A percentile compares a stretch with the other conserved stretches of the same genome.
phyloP scores from a whole-genome alignment of 1,140 invertebrate genomes.

The Danaus plexippus region DNA sequence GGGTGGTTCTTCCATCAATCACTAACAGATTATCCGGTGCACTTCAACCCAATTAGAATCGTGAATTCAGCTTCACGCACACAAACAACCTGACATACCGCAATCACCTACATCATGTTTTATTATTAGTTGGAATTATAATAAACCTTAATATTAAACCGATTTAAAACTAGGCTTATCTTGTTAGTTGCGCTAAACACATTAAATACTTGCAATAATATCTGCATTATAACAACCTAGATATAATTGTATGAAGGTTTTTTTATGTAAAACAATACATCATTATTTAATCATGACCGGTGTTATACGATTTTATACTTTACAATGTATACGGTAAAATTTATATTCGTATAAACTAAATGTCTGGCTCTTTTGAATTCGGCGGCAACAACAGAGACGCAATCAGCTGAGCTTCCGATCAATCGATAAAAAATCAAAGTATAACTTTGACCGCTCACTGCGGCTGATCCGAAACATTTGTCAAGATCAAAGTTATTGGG shows the following conservation, averaged over 20 bases:
- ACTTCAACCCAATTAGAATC: constrained; percentile 71
- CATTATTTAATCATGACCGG: too few relatives aligned
- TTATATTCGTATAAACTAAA: too few relatives aligned
- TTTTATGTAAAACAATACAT: too few relatives aligned
- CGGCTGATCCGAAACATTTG: constrained; percentile 63
- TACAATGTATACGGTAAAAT: too few relatives aligned
- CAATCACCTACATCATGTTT: constrained; percentile 8
- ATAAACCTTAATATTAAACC: too few relatives aligned
- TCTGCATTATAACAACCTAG: too few relatives aligned
- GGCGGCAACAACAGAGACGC: constrained; percentile 60
- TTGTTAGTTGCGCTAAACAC: too few relatives aligned
- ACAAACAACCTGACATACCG: constrained; percentile 18
- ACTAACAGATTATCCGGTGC: constrained; percentile 76
- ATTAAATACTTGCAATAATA: too few relatives aligned
- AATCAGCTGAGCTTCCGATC: constrained; percentile 64
- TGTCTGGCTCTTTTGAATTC: constrained; percentile 33
- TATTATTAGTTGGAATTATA: neutral
- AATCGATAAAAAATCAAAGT: constrained; percentile 65
- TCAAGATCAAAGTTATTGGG: constrained; percentile 50
- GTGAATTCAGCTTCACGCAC: constrained; percentile 61
- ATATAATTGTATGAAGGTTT: too few relatives aligned
- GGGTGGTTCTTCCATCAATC: constrained; percentile 73
- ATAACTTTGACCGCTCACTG: constrained; percentile 36
- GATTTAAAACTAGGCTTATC: too few relatives aligned
- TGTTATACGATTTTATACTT: too few relatives aligned